Base-by-base conservation (phyloP, 1,140 invertebrate species). In the Portunus trituberculatus region DNA sequence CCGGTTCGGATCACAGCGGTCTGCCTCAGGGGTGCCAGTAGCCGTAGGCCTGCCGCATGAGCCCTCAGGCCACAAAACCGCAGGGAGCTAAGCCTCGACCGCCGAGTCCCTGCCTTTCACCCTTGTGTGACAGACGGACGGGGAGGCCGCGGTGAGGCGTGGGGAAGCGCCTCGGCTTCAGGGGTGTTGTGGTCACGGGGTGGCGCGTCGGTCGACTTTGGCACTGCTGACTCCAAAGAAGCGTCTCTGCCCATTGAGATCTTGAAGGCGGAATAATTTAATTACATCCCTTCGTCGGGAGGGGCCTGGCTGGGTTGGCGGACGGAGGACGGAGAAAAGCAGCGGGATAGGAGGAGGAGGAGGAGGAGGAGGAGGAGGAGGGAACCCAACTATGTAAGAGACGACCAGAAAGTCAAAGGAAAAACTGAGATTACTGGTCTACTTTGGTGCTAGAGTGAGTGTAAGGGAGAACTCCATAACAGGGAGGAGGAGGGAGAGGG, bases 241-340 rank as follows among this genome's bases (percentile, higher is more conserved):
- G 91, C 91, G 91, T 25, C 91, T 93, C 91, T 93, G 67, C 91
- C 91, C 91, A 93, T 93, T 93, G 91, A 93, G 91, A 93, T 83
- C 91, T 93, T 93, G 67, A 93, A 93, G 91, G 91, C 91, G 91
- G 91, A 93, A 93, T 93, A 93, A 93, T 93, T 93, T 93, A 93
- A 93, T 93, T 93, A 93, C 91, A 93, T 93, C 91, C 91, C 91
- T 93, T 93, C 91, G 91, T 84, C 91, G 91, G 91, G 32, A 45
- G 76, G 76, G 91, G 4, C 29, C 16, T 83, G 29, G 29, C 29
- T 12, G 76, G 39, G 16, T 12, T 12, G 76, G 31, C 6, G 32
- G 67, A 46, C 14, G 32, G 20, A 67, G 32, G 76, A 29, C 25
- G 67, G 31, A 91, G 92, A 16, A 84, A 45, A 20, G 4, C 0